Evolutionary conservation across 2,797 vertebrate species (phyloP).

Genomic region (Urocyon cinereoargenteus): DNA sequence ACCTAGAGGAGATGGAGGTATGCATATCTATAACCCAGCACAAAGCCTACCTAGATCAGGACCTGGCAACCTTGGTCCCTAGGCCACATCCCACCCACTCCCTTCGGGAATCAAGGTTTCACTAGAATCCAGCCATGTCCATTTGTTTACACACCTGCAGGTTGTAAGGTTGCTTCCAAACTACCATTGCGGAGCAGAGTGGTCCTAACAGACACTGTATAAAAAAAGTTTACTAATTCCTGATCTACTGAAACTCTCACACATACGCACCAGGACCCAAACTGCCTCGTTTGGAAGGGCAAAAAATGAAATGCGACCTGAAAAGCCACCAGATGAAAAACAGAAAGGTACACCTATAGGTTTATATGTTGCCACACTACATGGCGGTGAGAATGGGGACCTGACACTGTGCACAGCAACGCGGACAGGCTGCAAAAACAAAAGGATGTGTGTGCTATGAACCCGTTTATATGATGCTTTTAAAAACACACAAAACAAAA

Average conservation of each 20-base stretch:
- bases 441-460: neutral
- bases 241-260: neutral
- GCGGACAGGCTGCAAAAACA: neutral
- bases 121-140: neutral
- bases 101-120: neutral
- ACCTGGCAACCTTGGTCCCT: fast-evolving
- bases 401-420: fast-evolving
- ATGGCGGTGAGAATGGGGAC: neutral
- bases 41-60: neutral
- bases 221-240: neutral
- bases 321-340: neutral
- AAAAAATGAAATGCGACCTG: neutral
- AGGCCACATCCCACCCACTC: neutral
- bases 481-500: neutral
- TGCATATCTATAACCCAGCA: neutral
- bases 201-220: fast-evolving
- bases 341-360: neutral
- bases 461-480: neutral
- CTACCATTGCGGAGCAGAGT: neutral
- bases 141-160: neutral
- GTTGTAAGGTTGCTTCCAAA: neutral
- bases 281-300: neutral
- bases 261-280: no score
- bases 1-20: neutral
- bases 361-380: neutral